Conservation (phyloP, 2,888 invertebrate genomes). For the Hypomecis punctinalis region DNA sequence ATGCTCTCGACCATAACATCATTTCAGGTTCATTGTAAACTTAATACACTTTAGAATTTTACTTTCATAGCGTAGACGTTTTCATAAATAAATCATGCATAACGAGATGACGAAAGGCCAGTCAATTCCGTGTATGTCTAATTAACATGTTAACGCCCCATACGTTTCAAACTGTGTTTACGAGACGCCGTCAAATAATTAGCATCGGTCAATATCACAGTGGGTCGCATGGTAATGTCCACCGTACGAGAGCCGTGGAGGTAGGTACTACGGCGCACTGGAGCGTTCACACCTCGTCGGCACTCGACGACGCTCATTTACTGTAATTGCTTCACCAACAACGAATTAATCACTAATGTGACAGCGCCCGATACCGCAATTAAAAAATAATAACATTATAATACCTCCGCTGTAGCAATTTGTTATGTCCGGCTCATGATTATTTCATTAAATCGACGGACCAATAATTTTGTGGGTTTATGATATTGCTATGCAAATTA, state of each 20-base stretch:
- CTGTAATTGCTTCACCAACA: slow-evolving; percentile 72
- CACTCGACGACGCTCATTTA: slow-evolving; percentile 67
- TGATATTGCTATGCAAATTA: slow-evolving; percentile 42
- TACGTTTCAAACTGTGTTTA: slow-evolving; percentile 60
- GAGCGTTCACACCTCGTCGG: slow-evolving; percentile 66
- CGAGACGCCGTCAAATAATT: slow-evolving; percentile 72
- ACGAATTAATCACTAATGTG: slow-evolving; percentile 78
- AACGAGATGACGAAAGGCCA: slow-evolving; percentile 42
- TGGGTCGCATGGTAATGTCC: slow-evolving; percentile 63
- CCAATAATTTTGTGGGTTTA: slow-evolving; percentile 47
- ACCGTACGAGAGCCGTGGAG: slow-evolving; percentile 40
- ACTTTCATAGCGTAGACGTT: slow-evolving; percentile 11
- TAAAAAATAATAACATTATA: slow-evolving; percentile 64
- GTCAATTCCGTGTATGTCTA: slow-evolving; percentile 47
- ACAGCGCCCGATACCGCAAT: slow-evolving; percentile 65
- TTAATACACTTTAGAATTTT: slow-evolving; percentile 18
- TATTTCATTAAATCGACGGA: slow-evolving; percentile 53
- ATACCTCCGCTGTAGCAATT: slow-evolving; percentile 56
- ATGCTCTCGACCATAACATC: slow-evolving; percentile 57
- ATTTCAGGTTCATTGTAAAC: slow-evolving; percentile 47
- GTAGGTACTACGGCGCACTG: slow-evolving; percentile 36
- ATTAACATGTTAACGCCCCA: slow-evolving; percentile 55
- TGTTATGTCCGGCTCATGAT: slow-evolving; percentile 55
- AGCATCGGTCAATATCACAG: slow-evolving; percentile 71
- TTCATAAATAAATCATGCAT: slow-evolving; percentile 35